Base-by-base conservation (phyloP, 2,797 vertebrate species). In the Myoxocephalus aenaeus region DNA sequence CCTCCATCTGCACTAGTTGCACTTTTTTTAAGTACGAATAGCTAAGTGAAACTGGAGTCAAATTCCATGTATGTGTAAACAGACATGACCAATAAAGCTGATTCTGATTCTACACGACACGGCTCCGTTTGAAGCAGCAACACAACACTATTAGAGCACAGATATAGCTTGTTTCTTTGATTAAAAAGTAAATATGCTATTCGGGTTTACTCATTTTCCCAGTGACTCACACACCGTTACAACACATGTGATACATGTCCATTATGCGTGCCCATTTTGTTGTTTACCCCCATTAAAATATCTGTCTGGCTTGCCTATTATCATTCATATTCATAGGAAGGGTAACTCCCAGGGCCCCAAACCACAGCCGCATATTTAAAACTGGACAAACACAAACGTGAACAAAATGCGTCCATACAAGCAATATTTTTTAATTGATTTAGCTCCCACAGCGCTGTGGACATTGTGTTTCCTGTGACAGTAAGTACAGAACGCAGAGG, bases 271-370 rank as follows among this genome's bases (percentile, higher is more conserved):
- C n/a, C n/a, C n/a, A 56, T 42, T 29, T 56, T 13, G 22, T 42
- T 42, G 15, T 69, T 56, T 14, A 56, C n/a, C 38, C 22, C 25
- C 17, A 57, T 27, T 29, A 14, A 15, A 46, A 22, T 36, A 18
- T 36, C 18, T 13, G 10, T 36, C 25, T 8, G 25, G 13, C 53
- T 18, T 36, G 32, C 25, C 27, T 11, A 59, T 36, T 32, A 61
- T 50, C 56, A 59, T 34, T 70, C 32, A 53, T 66, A 38, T 53
- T 66, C n/a, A 66, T 36, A 34, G 46, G 4, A 50, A 22, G 29
- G n/a, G n/a, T n/a, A n/a, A n/a, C n/a, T n/a, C n/a, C n/a, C n/a
- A n/a, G n/a, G 29, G 44, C 17, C 22, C 13, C 13, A 62, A 51
- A 40, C 17, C 14, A 17, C 14, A 64, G 27, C 12, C 17, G 4